Conservation (phyloP, 2,797 vertebrate species). For the Phylloscopus collybita region DNA sequence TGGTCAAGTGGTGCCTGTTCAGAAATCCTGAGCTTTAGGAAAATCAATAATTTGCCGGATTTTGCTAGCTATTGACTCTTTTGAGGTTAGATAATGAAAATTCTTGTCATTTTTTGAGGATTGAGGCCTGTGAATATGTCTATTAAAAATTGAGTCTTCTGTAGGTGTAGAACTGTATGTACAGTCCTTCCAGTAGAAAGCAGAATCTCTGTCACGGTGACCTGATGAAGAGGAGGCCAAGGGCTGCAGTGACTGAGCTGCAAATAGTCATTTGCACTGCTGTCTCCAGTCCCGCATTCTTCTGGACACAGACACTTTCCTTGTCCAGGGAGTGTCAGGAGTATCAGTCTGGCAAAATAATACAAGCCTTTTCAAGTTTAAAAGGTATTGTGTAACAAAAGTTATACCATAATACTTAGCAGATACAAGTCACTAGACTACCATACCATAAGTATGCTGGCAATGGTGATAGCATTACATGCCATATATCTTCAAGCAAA, state of each 20-base stretch:
- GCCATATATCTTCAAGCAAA: background rate
- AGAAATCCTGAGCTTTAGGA: background rate
- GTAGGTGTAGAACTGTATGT: background rate
- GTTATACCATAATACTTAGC: background rate
- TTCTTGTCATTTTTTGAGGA: background rate
- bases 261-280: background rate
- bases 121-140: background rate
- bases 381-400: background rate
- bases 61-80: background rate
- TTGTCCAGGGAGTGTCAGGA: background rate
- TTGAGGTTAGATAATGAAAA: background rate
- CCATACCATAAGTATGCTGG: background rate
- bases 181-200: background rate
- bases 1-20: background rate
- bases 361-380: background rate
- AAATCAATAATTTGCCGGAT: background rate
- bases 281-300: background rate
- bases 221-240: background rate
- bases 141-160: background rate
- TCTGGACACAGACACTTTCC: background rate
- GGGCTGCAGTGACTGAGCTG: rapidly evolving
- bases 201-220: background rate
- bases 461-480: background rate
- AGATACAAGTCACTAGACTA: background rate
- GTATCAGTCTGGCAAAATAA: background rate